A percentile compares a stretch with the other conserved stretches of the same genome.
Conservation (phyloP, 2,888 invertebrate species). For the Oscheius sp. region DNA sequence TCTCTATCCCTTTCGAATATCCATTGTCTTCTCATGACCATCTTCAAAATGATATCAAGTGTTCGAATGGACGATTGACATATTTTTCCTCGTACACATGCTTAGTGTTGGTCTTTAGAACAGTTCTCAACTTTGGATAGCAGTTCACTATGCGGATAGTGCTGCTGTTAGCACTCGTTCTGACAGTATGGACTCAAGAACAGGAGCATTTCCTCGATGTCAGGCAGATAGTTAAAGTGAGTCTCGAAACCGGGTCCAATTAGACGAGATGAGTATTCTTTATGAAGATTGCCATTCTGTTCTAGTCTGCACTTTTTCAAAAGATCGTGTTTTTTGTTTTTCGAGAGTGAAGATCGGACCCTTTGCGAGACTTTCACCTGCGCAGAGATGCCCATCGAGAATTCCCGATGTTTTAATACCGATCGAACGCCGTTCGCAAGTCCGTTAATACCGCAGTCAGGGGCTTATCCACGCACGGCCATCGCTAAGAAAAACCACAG, state of each 20-base stretch:
- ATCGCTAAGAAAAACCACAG: slow-evolving; percentile 20
- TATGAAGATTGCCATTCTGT: too few relatives aligned
- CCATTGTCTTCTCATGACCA: too few relatives aligned
- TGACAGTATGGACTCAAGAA: slow-evolving; percentile 7
- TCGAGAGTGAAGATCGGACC: too few relatives aligned
- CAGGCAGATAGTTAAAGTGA: slow-evolving; percentile 33
- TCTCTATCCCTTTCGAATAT: neutral
- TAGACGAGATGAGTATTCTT: neutral
- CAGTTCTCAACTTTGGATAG: neutral
- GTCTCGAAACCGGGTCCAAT: neutral
- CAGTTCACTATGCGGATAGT: neutral
- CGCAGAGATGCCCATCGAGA: too few relatives aligned
- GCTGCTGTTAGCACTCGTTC: slow-evolving; percentile 5
- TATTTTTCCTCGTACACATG: neutral
- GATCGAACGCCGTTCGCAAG: too few relatives aligned
- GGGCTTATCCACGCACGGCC: slow-evolving; percentile 11
- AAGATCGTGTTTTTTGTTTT: too few relatives aligned
- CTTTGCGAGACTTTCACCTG: too few relatives aligned
- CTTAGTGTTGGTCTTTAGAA: neutral
- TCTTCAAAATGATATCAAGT: too few relatives aligned
- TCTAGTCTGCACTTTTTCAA: too few relatives aligned
- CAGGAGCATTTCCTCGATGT: slow-evolving; percentile 40
- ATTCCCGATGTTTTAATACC: too few relatives aligned
- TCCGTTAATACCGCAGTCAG: slow-evolving; percentile 8
- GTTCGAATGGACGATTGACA: neutral